Percentiles rank a stretch among this genome's conserved stretches.
Conservation (phyloP, 2,113 vertebrate species). For the Melanostigma gelatinosum region DNA sequence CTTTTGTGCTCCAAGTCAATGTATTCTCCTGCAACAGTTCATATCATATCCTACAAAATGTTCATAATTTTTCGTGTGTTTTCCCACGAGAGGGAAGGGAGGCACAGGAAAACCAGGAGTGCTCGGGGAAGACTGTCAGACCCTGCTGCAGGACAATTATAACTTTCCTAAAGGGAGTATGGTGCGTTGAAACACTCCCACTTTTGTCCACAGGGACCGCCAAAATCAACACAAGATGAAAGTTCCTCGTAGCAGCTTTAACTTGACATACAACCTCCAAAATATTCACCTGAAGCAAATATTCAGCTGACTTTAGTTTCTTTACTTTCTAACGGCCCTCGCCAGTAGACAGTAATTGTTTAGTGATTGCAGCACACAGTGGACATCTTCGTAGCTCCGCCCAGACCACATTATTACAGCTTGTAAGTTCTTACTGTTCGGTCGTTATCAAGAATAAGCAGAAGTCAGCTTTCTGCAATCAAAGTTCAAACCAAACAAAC, state of each 20-base stretch:
- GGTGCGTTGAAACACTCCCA: background rate
- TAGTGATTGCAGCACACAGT: too few species aligned
- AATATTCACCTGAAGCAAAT: background rate
- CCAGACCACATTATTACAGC: background rate
- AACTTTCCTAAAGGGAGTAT: too few species aligned
- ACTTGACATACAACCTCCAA: background rate
- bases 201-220: background rate
- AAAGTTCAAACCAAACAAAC: conserved; percentile 1
- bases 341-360: background rate
- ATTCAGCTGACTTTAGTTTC: background rate
- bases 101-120: too few species aligned
- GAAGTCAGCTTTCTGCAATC: background rate
- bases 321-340: background rate
- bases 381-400: background rate
- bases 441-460: background rate
- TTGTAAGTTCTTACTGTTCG: background rate
- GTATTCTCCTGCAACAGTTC: too few species aligned
- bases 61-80: background rate
- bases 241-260: background rate
- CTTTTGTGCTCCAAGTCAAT: too few species aligned
- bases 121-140: too few species aligned
- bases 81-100: too few species aligned
- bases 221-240: background rate
- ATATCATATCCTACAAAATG: too few species aligned
- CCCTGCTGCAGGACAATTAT: too few species aligned